A percentile compares a stretch with the other conserved stretches of the same genome.
These are phyloP conservation scores for Stictonetta naevosa DNA, from an alignment of 2,113 vertebrate genomes.

Conservation along the genomic window DNA sequence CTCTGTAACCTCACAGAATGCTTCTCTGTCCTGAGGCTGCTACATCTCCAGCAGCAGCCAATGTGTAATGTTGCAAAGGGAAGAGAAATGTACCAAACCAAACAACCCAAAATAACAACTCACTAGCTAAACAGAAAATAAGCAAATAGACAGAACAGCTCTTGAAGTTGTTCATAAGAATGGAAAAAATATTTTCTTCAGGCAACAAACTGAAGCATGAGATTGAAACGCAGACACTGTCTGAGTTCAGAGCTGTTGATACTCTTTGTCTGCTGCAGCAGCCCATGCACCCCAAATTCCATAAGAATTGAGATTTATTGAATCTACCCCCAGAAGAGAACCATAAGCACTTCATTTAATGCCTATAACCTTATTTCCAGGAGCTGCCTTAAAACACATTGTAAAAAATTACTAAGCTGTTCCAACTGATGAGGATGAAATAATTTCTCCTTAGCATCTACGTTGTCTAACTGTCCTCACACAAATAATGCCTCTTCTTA, in stretches of 20 bases:
- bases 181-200: conserved; percentile 10
- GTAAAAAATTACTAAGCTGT: not conserved
- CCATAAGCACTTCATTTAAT: not conserved
- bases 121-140: conserved; percentile 6
- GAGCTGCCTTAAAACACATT: not conserved
- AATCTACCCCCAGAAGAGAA: not conserved
- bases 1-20: not conserved
- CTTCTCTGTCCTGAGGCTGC: not conserved
- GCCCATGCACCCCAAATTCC: not conserved
- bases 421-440: not conserved
- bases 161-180: not conserved
- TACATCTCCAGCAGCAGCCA: not conserved
- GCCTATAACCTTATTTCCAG: not conserved
- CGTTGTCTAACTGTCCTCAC: not conserved
- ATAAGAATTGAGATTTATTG: not conserved
- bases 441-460: not conserved
- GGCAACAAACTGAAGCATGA: not conserved
- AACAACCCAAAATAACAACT: not conserved
- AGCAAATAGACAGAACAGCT: conserved; percentile 4
- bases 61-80: accelerated
- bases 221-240: not conserved
- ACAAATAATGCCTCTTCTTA: not conserved
- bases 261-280: not conserved
- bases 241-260: not conserved
- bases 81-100: not conserved